These are phyloP conservation scores for Geodia barretti DNA, from an alignment of 37 sponge, comb jelly and placozoan species.

Conservation along the genomic window DNA sequence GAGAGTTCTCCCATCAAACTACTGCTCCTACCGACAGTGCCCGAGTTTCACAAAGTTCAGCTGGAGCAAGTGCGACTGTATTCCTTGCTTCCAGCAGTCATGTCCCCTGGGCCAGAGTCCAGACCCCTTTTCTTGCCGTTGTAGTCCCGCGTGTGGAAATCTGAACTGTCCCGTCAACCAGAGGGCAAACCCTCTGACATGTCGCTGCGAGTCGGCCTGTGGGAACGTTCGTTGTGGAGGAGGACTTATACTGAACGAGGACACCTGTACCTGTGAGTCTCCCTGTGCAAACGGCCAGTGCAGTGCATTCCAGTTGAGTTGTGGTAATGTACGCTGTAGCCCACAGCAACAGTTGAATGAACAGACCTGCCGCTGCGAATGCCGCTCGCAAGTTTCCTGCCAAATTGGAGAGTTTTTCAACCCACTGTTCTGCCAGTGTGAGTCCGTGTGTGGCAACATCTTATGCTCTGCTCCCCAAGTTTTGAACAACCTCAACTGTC, in stretches of 20 bases:
- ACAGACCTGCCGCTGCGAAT: slow-evolving; percentile 33
- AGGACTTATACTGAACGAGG: background rate
- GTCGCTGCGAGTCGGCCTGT: slow-evolving; percentile 26
- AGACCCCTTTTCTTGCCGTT: background rate
- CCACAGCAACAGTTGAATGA: background rate
- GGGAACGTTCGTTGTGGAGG: background rate
- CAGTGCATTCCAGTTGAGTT: background rate
- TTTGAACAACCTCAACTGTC: slow-evolving; percentile 19
- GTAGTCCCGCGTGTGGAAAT: no score
- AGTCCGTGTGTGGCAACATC: slow-evolving; percentile 1
- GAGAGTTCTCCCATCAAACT: background rate
- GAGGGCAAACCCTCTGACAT: slow-evolving; percentile 1
- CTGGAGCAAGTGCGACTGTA: background rate
- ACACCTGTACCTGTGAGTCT: background rate
- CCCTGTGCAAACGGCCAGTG: background rate
- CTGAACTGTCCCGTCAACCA: slow-evolving; percentile 13
- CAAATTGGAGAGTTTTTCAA: slow-evolving; percentile 24
- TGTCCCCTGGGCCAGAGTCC: background rate
- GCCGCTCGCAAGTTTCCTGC: background rate
- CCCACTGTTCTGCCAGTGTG: slow-evolving; percentile 23
- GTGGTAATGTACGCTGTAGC: background rate
- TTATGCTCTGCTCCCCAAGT: slow-evolving; percentile 1
- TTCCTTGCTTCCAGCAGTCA: background rate
- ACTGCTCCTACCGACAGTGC: background rate
- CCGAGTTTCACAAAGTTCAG: background rate